Percentiles rank a stretch among this genome's conserved stretches.
Evolutionary conservation across 2,113 vertebrate species (phyloP).

Genomic region (Sterrhoptilus dennistouni): DNA sequence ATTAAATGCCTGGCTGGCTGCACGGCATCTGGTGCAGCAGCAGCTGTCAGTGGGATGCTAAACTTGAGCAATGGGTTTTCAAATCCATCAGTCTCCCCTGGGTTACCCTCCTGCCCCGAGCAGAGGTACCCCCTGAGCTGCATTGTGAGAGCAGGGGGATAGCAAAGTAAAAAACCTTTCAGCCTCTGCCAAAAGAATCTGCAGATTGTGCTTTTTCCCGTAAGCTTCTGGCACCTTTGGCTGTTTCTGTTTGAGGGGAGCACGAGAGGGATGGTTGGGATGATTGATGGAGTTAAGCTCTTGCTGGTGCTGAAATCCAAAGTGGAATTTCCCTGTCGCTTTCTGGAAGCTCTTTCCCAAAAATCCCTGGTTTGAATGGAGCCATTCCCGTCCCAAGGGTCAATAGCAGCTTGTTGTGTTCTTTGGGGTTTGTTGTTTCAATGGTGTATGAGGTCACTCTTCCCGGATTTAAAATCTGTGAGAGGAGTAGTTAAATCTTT

Average conservation of each 20-base stretch:
- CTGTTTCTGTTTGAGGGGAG: not conserved
- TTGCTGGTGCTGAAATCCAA: not conserved
- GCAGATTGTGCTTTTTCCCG: not conserved
- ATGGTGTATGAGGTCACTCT: conserved; percentile 11
- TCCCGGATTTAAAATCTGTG: not conserved
- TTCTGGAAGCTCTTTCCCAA: not conserved
- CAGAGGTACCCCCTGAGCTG: not conserved
- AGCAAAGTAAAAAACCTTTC: not conserved
- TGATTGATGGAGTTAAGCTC: not conserved
- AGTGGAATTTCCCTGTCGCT: not conserved
- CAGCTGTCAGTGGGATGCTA: not conserved
- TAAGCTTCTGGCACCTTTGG: not conserved
- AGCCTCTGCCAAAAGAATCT: not conserved
- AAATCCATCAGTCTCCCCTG: accelerated
- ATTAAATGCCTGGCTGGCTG: not conserved
- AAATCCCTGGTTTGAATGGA: accelerated
- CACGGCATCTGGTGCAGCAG: not conserved
- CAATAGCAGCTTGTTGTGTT: conserved; percentile 11
- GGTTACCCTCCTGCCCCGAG: not conserved
- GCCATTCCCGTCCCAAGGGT: not conserved
- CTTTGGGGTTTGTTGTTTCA: not conserved
- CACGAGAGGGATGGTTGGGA: accelerated
- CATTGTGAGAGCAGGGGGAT: accelerated
- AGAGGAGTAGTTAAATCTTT: not conserved
- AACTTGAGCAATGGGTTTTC: accelerated